These are phyloP conservation scores for Tylochromis polylepis DNA, from an alignment of 2,113 vertebrate genomes.

Conservation along the genomic window DNA sequence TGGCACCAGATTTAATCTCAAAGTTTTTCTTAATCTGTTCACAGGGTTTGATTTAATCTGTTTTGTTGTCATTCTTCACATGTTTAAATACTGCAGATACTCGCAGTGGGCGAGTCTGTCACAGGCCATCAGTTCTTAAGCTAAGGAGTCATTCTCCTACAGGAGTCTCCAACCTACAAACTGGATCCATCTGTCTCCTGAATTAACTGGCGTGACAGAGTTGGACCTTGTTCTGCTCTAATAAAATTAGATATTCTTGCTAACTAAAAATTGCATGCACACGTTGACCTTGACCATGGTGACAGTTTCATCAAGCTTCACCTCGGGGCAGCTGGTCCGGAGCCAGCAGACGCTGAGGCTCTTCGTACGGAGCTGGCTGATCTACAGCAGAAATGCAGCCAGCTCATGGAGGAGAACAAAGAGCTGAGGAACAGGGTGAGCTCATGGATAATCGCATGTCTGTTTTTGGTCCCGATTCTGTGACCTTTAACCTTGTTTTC, in stretches of 20 bases:
- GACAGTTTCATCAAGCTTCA: constrained; percentile 91
- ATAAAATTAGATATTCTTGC: neutral
- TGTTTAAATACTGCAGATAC: neutral
- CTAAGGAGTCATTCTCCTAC: neutral
- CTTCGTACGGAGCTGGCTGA: constrained; percentile 84
- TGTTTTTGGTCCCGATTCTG: rapidly evolving
- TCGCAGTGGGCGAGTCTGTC: neutral
- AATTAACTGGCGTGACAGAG: rapidly evolving
- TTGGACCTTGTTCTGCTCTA: neutral
- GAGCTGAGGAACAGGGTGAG: constrained; percentile 85
- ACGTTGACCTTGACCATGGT: constrained; percentile 65
- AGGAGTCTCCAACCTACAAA: neutral
- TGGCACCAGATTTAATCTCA: too few species aligned
- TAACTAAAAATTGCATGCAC: neutral
- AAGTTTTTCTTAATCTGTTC: too few species aligned
- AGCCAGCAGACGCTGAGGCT: constrained; percentile 78
- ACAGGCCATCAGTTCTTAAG: neutral
- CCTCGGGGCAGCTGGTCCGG: constrained; percentile 77
- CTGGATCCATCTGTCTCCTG: neutral
- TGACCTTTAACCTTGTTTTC: neutral
- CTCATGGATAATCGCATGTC: neutral
- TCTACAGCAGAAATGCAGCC: constrained; percentile 85
- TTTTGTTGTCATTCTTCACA: neutral
- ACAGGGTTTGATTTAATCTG: neutral
- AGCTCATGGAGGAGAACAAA: constrained; percentile 87